Conservation (phyloP, 2,113 vertebrate genomes). For the Campylomormyrus numenius region DNA sequence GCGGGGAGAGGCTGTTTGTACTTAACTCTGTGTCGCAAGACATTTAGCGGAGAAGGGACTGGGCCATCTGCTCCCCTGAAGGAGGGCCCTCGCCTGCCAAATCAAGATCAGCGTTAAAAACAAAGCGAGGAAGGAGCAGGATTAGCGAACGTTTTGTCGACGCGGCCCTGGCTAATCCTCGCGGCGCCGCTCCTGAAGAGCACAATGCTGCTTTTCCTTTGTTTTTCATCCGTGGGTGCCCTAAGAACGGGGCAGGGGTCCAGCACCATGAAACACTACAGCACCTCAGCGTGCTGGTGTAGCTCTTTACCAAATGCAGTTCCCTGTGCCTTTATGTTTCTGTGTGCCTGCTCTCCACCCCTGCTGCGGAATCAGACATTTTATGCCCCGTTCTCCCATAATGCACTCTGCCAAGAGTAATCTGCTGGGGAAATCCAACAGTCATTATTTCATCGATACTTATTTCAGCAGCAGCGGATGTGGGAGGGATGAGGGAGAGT, state of each 20-base stretch:
- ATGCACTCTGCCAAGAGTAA: not conserved
- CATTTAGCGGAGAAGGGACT: not conserved
- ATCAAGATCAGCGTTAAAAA: conserved; percentile 13
- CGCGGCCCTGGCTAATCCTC: not conserved
- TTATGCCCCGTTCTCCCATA: not conserved
- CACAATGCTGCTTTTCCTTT: not conserved
- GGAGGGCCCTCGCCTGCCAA: not conserved
- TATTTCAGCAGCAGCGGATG: not conserved
- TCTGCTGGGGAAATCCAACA: not conserved
- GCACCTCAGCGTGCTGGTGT: not conserved
- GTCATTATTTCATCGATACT: not conserved
- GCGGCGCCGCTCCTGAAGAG: not conserved
- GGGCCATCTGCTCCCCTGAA: conserved; percentile 12
- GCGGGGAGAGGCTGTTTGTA: conserved; percentile 1
- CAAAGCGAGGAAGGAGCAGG: not conserved
- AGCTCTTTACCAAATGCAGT: not conserved
- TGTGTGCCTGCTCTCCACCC: not conserved
- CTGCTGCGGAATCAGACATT: not conserved
- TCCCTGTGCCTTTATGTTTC: not conserved
- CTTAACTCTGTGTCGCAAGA: not conserved
- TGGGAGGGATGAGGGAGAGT: not conserved
- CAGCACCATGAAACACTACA: not conserved
- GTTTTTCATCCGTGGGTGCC: not conserved
- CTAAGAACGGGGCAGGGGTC: no score
- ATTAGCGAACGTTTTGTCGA: not conserved